A percentile compares a stretch with the other conserved stretches of the same genome.
phyloP scores from a whole-genome alignment of 2,888 invertebrate genomes.

The Eudasyphora cyanicolor region DNA sequence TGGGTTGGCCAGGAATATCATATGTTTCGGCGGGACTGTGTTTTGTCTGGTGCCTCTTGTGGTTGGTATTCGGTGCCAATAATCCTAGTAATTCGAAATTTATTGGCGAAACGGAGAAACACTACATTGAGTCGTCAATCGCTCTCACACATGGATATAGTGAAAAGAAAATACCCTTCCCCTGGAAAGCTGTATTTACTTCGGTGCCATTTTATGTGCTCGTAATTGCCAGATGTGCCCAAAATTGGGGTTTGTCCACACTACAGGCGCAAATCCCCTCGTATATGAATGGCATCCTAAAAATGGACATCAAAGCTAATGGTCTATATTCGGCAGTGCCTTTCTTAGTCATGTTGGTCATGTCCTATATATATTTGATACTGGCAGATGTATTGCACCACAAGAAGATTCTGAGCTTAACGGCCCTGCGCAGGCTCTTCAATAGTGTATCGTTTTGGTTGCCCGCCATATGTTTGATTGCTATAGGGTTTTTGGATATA shows the following conservation, averaged over 20 bases:
- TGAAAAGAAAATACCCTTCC: constrained; percentile 80
- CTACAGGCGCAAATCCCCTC: constrained; percentile 84
- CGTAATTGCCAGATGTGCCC: constrained; percentile 83
- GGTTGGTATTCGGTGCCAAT: constrained; percentile 82
- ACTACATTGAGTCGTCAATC: constrained; percentile 82
- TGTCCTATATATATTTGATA: constrained; percentile 79
- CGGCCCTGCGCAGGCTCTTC: constrained; percentile 71
- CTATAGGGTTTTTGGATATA: constrained; percentile 80
- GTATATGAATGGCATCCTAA: constrained; percentile 84
- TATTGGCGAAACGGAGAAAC: constrained; percentile 82
- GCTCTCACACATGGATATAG: constrained; percentile 56
- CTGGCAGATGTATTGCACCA: constrained; percentile 80
- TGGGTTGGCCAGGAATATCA: constrained; percentile 86
- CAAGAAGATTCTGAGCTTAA: constrained; percentile 77
- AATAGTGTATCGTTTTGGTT: constrained; percentile 78
- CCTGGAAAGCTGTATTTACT: constrained; percentile 84
- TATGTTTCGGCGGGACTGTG: constrained; percentile 82
- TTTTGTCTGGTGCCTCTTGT: constrained; percentile 81
- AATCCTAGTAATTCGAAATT: constrained; percentile 81
- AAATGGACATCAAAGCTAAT: constrained; percentile 82
- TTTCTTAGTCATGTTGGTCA: constrained; percentile 80
- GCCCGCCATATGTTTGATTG: constrained; percentile 81
- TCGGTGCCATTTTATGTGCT: constrained; percentile 84
- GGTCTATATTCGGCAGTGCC: constrained; percentile 80
- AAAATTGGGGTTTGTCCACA: constrained; percentile 87